Base-by-base conservation (phyloP, 2,888 invertebrate species). In the Tetropium fuscum region DNA sequence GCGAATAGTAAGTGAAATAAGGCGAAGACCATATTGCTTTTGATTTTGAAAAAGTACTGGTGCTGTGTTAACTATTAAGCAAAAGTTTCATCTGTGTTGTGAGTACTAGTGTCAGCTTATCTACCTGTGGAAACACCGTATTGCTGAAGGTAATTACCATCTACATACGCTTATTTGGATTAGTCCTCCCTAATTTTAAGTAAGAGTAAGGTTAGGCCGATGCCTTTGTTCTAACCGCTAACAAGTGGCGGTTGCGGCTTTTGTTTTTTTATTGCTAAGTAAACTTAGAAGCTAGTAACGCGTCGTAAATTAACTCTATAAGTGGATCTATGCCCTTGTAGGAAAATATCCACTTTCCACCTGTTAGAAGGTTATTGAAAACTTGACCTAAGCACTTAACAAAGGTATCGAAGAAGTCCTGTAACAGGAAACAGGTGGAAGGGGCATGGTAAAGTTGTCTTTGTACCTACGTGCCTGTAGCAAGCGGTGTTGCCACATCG, bases 1-100 rank as follows among this genome's bases (percentile, higher is more conserved):
- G 16, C 53, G 55, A 62, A 62, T 64, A 61, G 51, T 20, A 38
- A 58, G 44, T 25, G 27, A 27, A 36, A 16, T 10, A 34, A 10
- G 48, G 40, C 16, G n/a, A n/a, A n/a, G n/a, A 25, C 18, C 27
- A 25, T 47, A 27, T 47, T 56, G 8, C 13, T 22, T 40, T 3
- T 34, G 8, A 18, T 34, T 22, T 3, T n/a, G 36, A 13, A 3
- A 11, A 47, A 5, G 34, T 36, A 15, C 13, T 15, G 15, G 48
- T 22, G 48, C 10, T 38, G 44, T 54, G 53, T 32, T 40, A 25
- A 34, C 19, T 36, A 18, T 49, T 19, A 16, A 53, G 18, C 40
- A 8, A 36, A 48, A 41, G 55, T 11, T 44, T 7, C 13, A 22
- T 16, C 10, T 40, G 51, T 51, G 51, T 38, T 51, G 40, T 48